phyloP scores from a whole-genome alignment of 2,888 invertebrate species.

The Schizaphis graminum region DNA sequence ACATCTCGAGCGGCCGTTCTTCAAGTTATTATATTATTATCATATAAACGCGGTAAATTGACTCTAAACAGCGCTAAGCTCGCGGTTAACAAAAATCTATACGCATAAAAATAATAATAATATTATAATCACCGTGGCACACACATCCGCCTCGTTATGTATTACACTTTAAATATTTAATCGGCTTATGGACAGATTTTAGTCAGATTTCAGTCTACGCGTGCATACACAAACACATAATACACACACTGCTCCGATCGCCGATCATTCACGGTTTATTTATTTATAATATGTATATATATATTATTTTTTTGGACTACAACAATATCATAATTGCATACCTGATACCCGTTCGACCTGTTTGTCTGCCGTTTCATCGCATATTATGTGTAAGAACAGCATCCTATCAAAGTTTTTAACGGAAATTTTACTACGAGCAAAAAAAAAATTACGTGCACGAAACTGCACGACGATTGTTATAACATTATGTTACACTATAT shows the following conservation, averaged over 20 bases:
- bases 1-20: background rate
- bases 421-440: background rate
- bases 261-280: background rate
- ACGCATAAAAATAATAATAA: background rate
- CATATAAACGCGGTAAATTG: background rate
- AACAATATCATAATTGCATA: background rate
- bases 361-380: background rate
- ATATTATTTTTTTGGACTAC: no score
- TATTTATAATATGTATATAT: background rate
- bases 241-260: background rate
- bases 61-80: background rate
- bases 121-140: background rate
- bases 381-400: background rate
- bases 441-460: background rate
- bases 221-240: background rate
- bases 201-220: background rate
- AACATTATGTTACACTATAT: background rate
- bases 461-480: background rate
- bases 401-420: background rate
- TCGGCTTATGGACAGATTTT: slow-evolving; percentile 4
- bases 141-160: background rate
- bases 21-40: background rate
- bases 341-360: slow-evolving; percentile 1
- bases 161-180: background rate
- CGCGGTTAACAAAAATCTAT: background rate